Evolutionary conservation across 2,797 vertebrate genomes (phyloP), one percentile per base, ranked within the genome.

Genomic region (Oophaga sylvatica): DNA sequence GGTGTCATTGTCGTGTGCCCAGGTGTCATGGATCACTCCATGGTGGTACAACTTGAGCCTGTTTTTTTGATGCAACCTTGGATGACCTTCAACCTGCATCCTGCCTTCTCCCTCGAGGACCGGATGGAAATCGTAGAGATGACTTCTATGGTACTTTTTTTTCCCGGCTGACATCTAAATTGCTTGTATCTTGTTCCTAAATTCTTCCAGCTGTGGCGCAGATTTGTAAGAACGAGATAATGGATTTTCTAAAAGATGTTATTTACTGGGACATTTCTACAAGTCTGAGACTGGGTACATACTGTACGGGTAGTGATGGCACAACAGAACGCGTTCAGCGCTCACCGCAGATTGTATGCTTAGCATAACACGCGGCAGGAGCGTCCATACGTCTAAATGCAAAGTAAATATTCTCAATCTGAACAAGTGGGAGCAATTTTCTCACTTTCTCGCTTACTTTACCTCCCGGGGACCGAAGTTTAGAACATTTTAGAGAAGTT

Each of bases 331-430:
- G 59, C 67, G n/a, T 75, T 62, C 59, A 41, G 22, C 13, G 13
- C 19, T 60, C 17, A 16, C 67, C 31, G 67, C 41, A 73, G 67
- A 83, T 71, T 83, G 73, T 73, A 35, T 73, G n/a, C 65, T 83
- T 83, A 59, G 26, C 82, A 41, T 75, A 75, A 45, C 82, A 26
- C 82, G 7, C 82, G n/a, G 70, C 70, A 6, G 82, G 82, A 17
- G 48, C 45, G 31, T 29, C 65, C 19, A 2, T 9, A 13, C 20
- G 22, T 59, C 81, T 31, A 57, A 31, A 82, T 70, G 65, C 48
- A 31, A 10, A 20, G 29, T 11, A 83, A 57, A 71, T 26, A 22
- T 70, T n/a, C 31, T 48, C 13, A 57, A 11, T 26, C 48, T 70
- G 56, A 53, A 15, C 67, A 56, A 26, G 78, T 41, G 35, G 60